Base-by-base conservation (phyloP, 2,113 vertebrate genomes). In the Psittacula cyanocephala region DNA sequence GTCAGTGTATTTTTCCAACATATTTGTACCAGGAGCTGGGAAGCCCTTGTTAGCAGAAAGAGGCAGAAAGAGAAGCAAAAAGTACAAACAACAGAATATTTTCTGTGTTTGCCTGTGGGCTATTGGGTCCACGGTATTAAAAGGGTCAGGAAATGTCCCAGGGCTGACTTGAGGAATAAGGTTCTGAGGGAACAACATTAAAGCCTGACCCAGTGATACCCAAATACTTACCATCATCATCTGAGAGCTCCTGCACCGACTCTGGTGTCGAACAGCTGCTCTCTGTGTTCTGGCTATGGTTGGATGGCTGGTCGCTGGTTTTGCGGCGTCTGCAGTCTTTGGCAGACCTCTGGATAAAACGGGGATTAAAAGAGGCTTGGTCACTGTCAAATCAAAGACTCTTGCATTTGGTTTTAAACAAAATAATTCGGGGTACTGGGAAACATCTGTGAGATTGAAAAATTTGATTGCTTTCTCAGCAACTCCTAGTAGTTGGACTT, bases 181-280 rank as follows among this genome's bases (percentile, higher is more conserved):
- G 17, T 15, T 67, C 15, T 2, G 0, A 70, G 35, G 37, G 23
- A 59, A 89, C n/a, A 63, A 29, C 13, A 70, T 44, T 28, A 74
- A 84, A 90, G 62, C 20, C 50, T 39, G 33, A 39, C 27, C 23
- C 67, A 68, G 23, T 24, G 62, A 69, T 70, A 70, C 28, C 33
- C 63, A 74, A 63, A 81, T 94, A 96, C 97, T 96, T 91, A 97
- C 99, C 98, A 96, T 99, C 99, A 46, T 99, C 99, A 46, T 99
- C 99, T 0, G 99, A 99, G 64, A 99, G 98, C 94, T 99, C 99
- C 3, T 98, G 99, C n/a, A 98, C 98, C 11, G 99, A 99, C 89
- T 99, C 99, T 1, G 99, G 99, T 0, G 99, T 99, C 71, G 98
- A 99, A 95, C 99, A 98, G 94, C 99, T 99, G 98, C 99, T 99